Percentiles rank a stretch among this genome's conserved stretches.
Conservation (phyloP, 2,888 invertebrate genomes). For the Gastracanthus pulcherrimus region DNA sequence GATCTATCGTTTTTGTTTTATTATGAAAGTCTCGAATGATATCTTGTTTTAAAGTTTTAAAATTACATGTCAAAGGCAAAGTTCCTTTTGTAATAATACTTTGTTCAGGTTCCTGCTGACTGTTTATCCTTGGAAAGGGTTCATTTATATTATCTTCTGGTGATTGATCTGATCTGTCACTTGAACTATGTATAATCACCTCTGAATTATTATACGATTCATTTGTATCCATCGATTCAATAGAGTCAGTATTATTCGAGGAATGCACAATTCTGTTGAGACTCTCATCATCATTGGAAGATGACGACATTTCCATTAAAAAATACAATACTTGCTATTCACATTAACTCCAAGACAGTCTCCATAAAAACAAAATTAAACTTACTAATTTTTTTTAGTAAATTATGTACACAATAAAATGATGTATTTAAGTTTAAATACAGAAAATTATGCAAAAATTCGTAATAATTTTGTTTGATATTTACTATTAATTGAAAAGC, state of each 20-base stretch:
- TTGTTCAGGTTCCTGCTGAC: too few relatives aligned
- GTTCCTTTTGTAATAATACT: too few relatives aligned
- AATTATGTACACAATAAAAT: too few relatives aligned
- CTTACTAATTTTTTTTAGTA: background rate
- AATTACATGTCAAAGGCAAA: too few relatives aligned
- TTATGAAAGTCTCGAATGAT: background rate
- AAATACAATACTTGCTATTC: background rate
- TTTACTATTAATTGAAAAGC: too few relatives aligned
- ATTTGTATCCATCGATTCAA: slow-evolving; percentile 26
- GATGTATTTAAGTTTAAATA: too few relatives aligned
- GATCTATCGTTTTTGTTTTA: background rate
- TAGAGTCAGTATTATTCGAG: background rate
- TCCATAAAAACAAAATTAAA: background rate
- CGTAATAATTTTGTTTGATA: too few relatives aligned
- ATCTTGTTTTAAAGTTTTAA: background rate
- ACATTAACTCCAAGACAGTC: background rate
- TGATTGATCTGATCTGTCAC: slow-evolving; percentile 12
- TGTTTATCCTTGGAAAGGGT: background rate
- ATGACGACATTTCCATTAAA: slow-evolving; percentile 22
- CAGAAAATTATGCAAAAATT: too few relatives aligned
- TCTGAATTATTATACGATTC: slow-evolving; percentile 19
- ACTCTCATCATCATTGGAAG: slow-evolving; percentile 10
- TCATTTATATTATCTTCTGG: background rate
- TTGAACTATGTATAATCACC: background rate
- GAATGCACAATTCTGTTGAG: background rate